A percentile compares a stretch with the other conserved stretches of the same genome.
phyloP scores from a whole-genome alignment of 2,113 vertebrate genomes.

The Takifugu flavidus region DNA sequence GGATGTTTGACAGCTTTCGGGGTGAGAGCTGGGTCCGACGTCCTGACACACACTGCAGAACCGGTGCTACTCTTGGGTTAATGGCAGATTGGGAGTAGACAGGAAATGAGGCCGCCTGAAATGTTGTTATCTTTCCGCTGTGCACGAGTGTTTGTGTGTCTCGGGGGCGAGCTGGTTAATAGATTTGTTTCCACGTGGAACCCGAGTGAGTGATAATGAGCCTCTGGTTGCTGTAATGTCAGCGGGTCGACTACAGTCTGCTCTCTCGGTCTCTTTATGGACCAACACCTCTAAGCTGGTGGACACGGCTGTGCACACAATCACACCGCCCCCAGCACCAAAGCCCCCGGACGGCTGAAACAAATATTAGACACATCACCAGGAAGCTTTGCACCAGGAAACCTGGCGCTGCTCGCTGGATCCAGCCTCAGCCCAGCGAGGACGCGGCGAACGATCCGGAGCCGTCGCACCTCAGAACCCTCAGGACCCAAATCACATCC shows the following conservation, averaged over 20 bases:
- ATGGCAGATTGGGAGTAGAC: neutral
- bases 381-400: too few relatives aligned
- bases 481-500: neutral
- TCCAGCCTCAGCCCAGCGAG: neutral
- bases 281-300: neutral
- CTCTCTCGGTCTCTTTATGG: slow-evolving; percentile 17
- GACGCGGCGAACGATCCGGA: neutral
- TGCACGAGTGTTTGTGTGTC: neutral
- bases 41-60: slow-evolving; percentile 6
- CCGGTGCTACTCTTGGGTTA: slow-evolving; percentile 9
- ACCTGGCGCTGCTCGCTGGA: neutral
- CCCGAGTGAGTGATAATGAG: slow-evolving; percentile 26
- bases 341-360: too few relatives aligned
- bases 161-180: slow-evolving; percentile 2
- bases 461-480: neutral
- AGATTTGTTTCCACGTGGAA: slow-evolving; percentile 46
- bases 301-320: neutral
- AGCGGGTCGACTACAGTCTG: slow-evolving; percentile 15
- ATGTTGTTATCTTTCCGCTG: slow-evolving; percentile 13
- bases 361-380: too few relatives aligned
- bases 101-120: slow-evolving; percentile 28
- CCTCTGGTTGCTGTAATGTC: slow-evolving; percentile 44
- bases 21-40: neutral
- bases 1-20: neutral
- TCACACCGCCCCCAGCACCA: too few relatives aligned